A percentile compares a stretch with the other conserved stretches of the same genome.
Conservation (phyloP, 1,140 invertebrate species). For the Chironomus tepperi region DNA sequence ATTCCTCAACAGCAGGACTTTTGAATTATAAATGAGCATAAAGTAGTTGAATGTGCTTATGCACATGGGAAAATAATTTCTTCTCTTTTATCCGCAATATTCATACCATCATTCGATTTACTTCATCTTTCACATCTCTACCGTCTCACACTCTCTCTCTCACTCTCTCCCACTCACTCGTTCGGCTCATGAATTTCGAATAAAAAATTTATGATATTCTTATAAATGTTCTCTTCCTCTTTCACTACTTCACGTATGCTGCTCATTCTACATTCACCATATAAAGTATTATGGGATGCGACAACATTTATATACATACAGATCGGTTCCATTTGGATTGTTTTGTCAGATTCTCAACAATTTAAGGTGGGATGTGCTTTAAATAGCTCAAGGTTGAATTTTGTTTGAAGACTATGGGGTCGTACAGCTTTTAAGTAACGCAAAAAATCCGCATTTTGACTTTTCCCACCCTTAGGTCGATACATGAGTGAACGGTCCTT, state of each 20-base stretch:
- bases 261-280: not conserved
- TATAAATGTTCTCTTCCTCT: not conserved
- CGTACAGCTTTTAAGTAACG: no score
- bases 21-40: slow-evolving; percentile 5
- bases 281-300: no score
- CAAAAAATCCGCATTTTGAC: no score
- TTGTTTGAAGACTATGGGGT: no score
- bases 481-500: no score
- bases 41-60: slow-evolving; percentile 3
- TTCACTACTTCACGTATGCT: not conserved
- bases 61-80: slow-evolving; percentile 7
- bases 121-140: not conserved
- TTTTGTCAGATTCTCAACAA: no score
- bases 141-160: not conserved
- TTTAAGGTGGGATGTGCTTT: no score
- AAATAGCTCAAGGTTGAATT: no score
- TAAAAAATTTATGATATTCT: slow-evolving; percentile 15
- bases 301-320: no score
- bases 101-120: not conserved
- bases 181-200: not conserved
- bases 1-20: not conserved
- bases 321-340: no score
- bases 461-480: no score
- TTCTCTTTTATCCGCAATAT: not conserved
- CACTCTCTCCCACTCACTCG: not conserved